Base-by-base conservation (phyloP, 2,797 vertebrate genomes). In the Kryptolebias ocellatus region DNA sequence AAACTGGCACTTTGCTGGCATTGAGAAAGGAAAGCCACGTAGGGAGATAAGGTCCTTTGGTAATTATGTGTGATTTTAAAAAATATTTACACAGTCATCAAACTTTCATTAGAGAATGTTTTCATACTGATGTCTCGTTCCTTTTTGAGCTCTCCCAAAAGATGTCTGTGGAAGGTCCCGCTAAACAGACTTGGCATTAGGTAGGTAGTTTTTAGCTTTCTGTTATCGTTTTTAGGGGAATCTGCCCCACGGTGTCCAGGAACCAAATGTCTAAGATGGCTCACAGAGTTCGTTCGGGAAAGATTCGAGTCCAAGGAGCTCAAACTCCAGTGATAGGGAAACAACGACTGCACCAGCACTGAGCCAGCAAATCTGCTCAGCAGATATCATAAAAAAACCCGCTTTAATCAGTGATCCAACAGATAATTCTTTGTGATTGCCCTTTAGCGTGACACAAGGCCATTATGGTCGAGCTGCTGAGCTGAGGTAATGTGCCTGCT, bases 171-270 rank as follows among this genome's bases (percentile, higher is more conserved):
- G 56, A 54, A 1, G 10, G 17, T 77, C 59, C 15, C 64, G 62
- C 24, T 66, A 18, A 74, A 24, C 53, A 79, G 18, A 52, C 9
- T 59, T 74, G 67, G 62, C 64, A 54, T 29, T 45, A 53, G 0
- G 10, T 60, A 34, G 45, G 47, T 53, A 70, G 37, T 72, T 63
- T 62, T 80, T 55, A 31, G 59, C 58, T 65, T 81, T 58, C 73
- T 52, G 72, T 67, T 51, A 58, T 18, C 4, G 12, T 60, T 65
- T 72, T 53, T 2, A 2, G 15, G 46, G 64, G 37, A 72, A 64
- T 55, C 16, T 44, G 15, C 5, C 17, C 42, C 58, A 77, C 67
- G 57, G 55, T 64, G 53, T 72, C 67, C 70, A 11, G 37, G 49
- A 67, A 59, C 69, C 60, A 64, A 67, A 70, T 18, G 44, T 52